phyloP scores from a whole-genome alignment of 2,888 invertebrate genomes.

The Diaperis boleti region DNA sequence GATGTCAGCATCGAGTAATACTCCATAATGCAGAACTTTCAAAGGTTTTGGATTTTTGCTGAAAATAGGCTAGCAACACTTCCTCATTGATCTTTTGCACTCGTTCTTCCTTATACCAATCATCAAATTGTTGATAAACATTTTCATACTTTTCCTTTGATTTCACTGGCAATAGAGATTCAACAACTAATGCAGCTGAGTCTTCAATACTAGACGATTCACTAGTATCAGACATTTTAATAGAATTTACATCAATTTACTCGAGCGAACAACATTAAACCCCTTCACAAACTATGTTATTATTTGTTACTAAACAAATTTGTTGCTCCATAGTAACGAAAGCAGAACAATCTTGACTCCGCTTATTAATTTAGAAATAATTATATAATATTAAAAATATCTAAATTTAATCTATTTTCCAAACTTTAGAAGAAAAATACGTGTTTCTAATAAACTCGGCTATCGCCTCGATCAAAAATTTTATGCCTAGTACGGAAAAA shows the following conservation, averaged over 20 bases:
- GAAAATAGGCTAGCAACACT: conserved; percentile 1
- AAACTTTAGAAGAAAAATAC: too few species aligned
- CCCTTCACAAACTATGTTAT: background rate
- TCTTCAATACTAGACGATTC: conserved; percentile 11
- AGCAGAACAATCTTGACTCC: too few species aligned
- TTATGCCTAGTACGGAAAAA: too few species aligned
- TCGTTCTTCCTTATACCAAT: conserved; percentile 4
- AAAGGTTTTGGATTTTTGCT: conserved; percentile 1
- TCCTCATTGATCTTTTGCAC: background rate
- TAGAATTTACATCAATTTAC: too few species aligned
- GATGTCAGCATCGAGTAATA: conserved; percentile 8
- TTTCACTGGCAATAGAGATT: conserved; percentile 1
- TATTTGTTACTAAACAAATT: too few species aligned
- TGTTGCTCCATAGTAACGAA: too few species aligned
- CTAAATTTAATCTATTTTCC: too few species aligned
- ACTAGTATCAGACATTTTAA: conserved; percentile 28
- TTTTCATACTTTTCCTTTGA: conserved; percentile 12
- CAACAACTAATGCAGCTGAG: conserved; percentile 5
- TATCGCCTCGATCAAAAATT: too few species aligned
- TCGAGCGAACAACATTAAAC: background rate
- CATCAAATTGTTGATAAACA: conserved; percentile 9
- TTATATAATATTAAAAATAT: too few species aligned
- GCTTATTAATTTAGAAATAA: too few species aligned
- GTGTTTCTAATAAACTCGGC: too few species aligned
- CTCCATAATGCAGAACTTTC: conserved; percentile 4